Evolutionary conservation across 2,113 vertebrate genomes (phyloP).

Genomic region (Pholis gunnellus): DNA sequence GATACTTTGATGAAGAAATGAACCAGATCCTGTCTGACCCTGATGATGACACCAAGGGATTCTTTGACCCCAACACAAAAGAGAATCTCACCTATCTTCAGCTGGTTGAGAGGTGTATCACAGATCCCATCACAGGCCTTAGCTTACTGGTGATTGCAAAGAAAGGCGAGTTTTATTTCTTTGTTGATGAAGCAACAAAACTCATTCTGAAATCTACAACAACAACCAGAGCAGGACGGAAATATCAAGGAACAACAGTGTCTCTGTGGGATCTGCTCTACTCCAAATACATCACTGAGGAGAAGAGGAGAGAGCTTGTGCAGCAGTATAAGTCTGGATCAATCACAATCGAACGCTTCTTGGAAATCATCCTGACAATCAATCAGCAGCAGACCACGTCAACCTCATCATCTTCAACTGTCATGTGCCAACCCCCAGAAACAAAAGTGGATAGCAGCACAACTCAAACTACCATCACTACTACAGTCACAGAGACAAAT

Average conservation of each 20-base stretch:
- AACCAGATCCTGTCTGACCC: no score
- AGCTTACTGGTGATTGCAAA: conserved; percentile 79
- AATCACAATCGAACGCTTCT: conserved; percentile 71
- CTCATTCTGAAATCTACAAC: conserved; percentile 70
- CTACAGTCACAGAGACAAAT: no score
- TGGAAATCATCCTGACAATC: conserved; percentile 77
- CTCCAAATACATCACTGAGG: conserved; percentile 83
- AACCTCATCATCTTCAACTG: conserved; percentile 9
- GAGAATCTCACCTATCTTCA: no score
- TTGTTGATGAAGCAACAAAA: conserved; percentile 73
- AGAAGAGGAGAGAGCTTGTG: conserved; percentile 80
- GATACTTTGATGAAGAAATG: no score
- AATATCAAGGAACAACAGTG: conserved; percentile 77
- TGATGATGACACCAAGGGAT: no score
- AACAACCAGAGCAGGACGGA: conserved; percentile 78
- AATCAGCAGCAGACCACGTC: conserved; percentile 46
- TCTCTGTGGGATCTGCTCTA: conserved; percentile 87
- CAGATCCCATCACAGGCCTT: no score
- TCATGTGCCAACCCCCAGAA: conserved; percentile 43
- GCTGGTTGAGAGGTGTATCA: no score
- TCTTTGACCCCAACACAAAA: no score
- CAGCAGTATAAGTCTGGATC: conserved; percentile 73
- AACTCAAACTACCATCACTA: conserved; percentile 83
- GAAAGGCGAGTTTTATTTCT: conserved; percentile 81
- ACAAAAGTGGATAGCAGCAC: conserved; percentile 75